Conservation (phyloP, 2,888 invertebrate genomes). For the Mycogona germanica region DNA sequence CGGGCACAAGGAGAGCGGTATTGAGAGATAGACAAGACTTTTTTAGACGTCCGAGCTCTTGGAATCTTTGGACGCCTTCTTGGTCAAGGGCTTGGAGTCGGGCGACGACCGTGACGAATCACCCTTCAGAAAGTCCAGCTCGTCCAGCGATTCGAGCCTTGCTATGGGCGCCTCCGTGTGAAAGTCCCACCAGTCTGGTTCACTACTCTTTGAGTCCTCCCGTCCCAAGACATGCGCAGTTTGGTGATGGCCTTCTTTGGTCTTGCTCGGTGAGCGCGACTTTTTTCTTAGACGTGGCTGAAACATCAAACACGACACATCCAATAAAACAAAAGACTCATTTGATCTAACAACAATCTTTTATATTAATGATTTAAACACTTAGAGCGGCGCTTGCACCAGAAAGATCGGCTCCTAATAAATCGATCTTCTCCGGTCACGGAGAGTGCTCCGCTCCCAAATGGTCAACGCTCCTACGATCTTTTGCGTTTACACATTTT, state of each 20-base stretch:
- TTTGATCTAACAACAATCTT: not conserved
- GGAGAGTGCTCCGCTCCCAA: no score
- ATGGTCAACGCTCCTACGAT: no score
- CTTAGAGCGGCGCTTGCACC: not conserved
- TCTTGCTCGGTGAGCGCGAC: not conserved
- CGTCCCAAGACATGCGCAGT: not conserved
- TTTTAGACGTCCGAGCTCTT: conserved; percentile 10
- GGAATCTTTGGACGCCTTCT: not conserved
- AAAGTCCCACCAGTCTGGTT: conserved; percentile 12
- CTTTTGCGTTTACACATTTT: no score
- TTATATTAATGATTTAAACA: not conserved
- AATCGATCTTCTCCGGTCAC: no score
- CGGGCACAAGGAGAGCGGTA: no score
- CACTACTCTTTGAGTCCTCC: conserved; percentile 9
- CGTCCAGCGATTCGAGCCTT: conserved; percentile 50
- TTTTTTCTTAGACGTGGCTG: not conserved
- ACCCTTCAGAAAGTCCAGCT: conserved; percentile 35
- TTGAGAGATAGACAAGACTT: no score
- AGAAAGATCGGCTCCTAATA: not conserved
- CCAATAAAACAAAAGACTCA: not conserved
- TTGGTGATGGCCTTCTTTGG: not conserved
- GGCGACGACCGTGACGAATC: conserved; percentile 5
- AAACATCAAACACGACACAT: not conserved
- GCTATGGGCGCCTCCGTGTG: conserved; percentile 45
- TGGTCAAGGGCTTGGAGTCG: not conserved